These are phyloP conservation scores for Tinamus guttatus DNA, from an alignment of 2,113 vertebrate species.

Conservation along the genomic window DNA sequence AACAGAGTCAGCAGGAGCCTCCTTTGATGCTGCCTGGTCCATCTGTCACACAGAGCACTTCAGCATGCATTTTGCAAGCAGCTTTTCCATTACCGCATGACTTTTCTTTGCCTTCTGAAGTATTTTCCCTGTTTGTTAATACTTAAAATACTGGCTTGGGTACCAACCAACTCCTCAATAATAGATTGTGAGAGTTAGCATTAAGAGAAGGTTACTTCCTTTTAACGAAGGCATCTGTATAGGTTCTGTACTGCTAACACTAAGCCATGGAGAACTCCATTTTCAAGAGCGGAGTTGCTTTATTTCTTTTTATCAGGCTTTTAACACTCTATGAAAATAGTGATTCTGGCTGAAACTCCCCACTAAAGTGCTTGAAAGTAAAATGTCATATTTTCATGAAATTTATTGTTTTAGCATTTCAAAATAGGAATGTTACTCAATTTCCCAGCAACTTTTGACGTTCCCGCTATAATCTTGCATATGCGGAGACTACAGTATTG, in stretches of 20 bases:
- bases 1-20: slow-evolving; percentile 30
- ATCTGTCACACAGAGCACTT: slow-evolving; percentile 43
- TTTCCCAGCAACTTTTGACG: fast-evolving
- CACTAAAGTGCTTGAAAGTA: background rate
- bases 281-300: background rate
- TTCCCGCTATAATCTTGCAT: background rate
- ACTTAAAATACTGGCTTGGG: background rate
- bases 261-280: background rate
- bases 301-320: background rate
- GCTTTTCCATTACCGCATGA: slow-evolving; percentile 19
- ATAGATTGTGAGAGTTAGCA: background rate
- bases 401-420: background rate
- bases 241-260: background rate
- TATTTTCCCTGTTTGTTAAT: background rate
- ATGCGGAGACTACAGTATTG: background rate
- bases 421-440: background rate
- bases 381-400: background rate
- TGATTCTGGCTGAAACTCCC: background rate
- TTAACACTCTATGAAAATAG: background rate
- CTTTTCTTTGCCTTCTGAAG: background rate
- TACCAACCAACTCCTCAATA: background rate
- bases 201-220: background rate
- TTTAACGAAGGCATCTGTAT: background rate
- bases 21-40: slow-evolving; percentile 8
- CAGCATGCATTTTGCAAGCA: background rate